These are phyloP conservation scores for Hemiprocne comata DNA, from an alignment of 2,113 vertebrate species.

Conservation along the genomic window DNA sequence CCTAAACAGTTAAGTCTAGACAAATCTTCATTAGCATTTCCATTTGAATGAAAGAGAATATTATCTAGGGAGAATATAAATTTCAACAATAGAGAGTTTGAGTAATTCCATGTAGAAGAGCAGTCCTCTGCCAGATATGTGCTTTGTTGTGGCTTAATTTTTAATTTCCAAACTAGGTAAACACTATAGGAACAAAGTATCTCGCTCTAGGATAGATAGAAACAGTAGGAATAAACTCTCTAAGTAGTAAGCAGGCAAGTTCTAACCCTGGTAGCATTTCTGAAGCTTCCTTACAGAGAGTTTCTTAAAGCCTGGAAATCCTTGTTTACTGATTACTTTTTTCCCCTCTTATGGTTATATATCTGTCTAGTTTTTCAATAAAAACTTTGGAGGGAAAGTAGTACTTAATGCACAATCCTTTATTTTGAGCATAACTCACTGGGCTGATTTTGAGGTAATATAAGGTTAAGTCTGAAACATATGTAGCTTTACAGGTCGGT, in stretches of 20 bases:
- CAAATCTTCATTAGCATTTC: background rate
- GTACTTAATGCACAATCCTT: background rate
- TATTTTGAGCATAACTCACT: background rate
- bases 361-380: background rate
- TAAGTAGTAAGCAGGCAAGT: background rate
- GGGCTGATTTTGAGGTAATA: background rate
- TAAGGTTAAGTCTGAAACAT: background rate
- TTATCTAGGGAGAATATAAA: background rate
- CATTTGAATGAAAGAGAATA: background rate
- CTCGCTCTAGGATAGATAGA: background rate
- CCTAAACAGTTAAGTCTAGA: background rate
- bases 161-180: background rate
- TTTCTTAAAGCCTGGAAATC: background rate
- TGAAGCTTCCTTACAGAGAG: background rate
- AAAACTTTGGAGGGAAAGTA: background rate
- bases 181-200: background rate
- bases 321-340: background rate
- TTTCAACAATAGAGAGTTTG: background rate
- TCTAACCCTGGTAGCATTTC: background rate
- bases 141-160: background rate
- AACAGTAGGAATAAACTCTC: background rate
- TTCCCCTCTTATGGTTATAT: background rate
- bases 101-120: background rate
- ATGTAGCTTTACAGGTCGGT: background rate
- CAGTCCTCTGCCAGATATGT: background rate